These are phyloP conservation scores for Halocynthia roretzi DNA, from an alignment of 23 tunicate genomes.

Conservation along the genomic window DNA sequence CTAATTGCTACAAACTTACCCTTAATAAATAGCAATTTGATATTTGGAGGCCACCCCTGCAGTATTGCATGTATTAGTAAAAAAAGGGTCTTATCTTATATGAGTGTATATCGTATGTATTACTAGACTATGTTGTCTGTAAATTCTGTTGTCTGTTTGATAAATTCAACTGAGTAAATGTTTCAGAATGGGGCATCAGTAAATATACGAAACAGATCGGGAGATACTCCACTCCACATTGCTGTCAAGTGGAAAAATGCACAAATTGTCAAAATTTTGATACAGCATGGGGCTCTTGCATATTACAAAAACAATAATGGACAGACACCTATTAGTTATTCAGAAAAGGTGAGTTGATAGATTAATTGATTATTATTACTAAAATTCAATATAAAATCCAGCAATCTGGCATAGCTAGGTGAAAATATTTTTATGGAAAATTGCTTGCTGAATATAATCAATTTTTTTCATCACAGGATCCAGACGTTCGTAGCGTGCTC, in stretches of 20 bases:
- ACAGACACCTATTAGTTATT: constrained; percentile 44
- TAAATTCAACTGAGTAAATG: not conserved
- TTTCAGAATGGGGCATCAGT: constrained; percentile 64
- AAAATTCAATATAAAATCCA: too few relatives aligned
- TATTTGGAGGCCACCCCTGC: too few relatives aligned
- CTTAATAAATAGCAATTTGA: too few relatives aligned
- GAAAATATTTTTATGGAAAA: not conserved
- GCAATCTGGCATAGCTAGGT: too few relatives aligned
- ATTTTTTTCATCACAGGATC: constrained; percentile 14
- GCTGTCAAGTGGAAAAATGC: constrained; percentile 76
- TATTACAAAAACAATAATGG: constrained; percentile 73
- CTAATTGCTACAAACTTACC: too few relatives aligned
- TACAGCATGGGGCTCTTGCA: constrained; percentile 51
- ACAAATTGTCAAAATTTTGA: constrained; percentile 41
- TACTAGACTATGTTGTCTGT: too few relatives aligned
- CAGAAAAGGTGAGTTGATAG: constrained; percentile 28
- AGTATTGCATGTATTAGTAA: too few relatives aligned
- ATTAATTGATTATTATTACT: not conserved
- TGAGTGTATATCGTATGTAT: too few relatives aligned
- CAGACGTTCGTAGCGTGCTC: not conserved
- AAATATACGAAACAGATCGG: constrained; percentile 60
- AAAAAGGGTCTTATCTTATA: too few relatives aligned
- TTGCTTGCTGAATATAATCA: not conserved
- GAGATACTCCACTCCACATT: constrained; percentile 74
- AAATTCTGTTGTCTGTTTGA: too few relatives aligned